Conservation (phyloP, 2,113 vertebrate species). For the Heloderma charlesbogerti region DNA sequence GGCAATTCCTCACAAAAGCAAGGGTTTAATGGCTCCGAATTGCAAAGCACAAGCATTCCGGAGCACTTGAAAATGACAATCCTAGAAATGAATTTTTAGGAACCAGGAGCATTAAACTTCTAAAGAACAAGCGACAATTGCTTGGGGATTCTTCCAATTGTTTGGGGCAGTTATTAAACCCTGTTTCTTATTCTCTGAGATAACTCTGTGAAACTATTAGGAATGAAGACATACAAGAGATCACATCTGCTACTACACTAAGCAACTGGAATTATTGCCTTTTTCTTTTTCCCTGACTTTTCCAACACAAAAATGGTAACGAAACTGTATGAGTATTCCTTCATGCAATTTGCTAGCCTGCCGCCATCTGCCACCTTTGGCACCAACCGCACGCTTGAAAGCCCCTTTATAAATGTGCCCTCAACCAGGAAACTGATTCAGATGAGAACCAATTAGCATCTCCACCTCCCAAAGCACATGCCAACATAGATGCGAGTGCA, state of each 20-base stretch:
- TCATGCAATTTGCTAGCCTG: slow-evolving; percentile 67
- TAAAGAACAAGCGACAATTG: slow-evolving; percentile 36
- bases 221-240: slow-evolving; percentile 36
- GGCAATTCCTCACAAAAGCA: slow-evolving; percentile 27
- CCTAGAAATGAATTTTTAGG: slow-evolving; percentile 37
- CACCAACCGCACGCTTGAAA: slow-evolving; percentile 56
- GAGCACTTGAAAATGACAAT: slow-evolving; percentile 29
- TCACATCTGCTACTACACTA: slow-evolving; percentile 66
- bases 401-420: slow-evolving; percentile 54
- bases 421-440: slow-evolving; percentile 64
- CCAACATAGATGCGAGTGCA: not conserved
- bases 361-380: slow-evolving; percentile 73
- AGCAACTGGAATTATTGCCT: slow-evolving; percentile 65
- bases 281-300: slow-evolving; percentile 6
- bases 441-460: slow-evolving; percentile 62
- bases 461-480: slow-evolving; percentile 27
- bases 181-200: slow-evolving; percentile 57
- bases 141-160: slow-evolving; percentile 46
- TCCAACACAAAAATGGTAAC: slow-evolving; percentile 63
- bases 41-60: not conserved
- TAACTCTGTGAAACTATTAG: slow-evolving; percentile 65
- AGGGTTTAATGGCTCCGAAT: not conserved
- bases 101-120: slow-evolving; percentile 55
- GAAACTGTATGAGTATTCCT: slow-evolving; percentile 71
- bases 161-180: slow-evolving; percentile 60